Evolutionary conservation across 2,888 invertebrate genomes (phyloP), one percentile per base, ranked within the genome.

Genomic region (Sialis fuliginosa): DNA sequence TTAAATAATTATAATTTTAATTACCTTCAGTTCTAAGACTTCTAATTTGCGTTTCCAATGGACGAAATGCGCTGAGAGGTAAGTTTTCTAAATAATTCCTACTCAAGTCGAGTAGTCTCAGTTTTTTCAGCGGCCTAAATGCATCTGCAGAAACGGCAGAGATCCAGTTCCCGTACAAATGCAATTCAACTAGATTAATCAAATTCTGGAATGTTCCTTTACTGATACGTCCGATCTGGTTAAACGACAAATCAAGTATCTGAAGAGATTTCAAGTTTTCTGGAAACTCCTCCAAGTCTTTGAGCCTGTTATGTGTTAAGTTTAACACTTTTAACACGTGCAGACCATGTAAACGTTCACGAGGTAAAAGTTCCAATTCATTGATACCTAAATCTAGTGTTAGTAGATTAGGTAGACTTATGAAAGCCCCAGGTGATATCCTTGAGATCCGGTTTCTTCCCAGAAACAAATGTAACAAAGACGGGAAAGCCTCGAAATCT

Each of bases 371-470:
- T 62, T 87, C 85, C 55, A 92, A 68, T 60, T 85, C 81, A 63
- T 91, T 91, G 55, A 80, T 71, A 54, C 86, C 84, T 52, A 91
- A 67, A 64, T 90, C 88, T 48, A 92, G 69, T 8, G 80, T 80
- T 48, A 84, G 70, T 51, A 92, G 70, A 61, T 79, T 80, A 41
- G 80, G 76, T 33, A 89, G 68, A 54, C 79, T 80, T 45, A 79
- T 76, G 60, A 92, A 89, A 45, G 90, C 88, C 39, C 87, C 83
- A 0, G 90, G 87, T 2, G 88, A 86, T 50, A 92, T 75, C 51
- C 83, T 70, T 10, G 81, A 77, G 52, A 89, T 82, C 49, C 77
- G 70, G 63, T 89, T 89, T 54, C 74, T 74, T 37, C 76, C 72
- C 54, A 89, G 65, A 58, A 79, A 79, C 48, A 89, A 70, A 57